Evolutionary conservation across 2,888 invertebrate species (phyloP).

Genomic region (Lymantria dispar): DNA sequence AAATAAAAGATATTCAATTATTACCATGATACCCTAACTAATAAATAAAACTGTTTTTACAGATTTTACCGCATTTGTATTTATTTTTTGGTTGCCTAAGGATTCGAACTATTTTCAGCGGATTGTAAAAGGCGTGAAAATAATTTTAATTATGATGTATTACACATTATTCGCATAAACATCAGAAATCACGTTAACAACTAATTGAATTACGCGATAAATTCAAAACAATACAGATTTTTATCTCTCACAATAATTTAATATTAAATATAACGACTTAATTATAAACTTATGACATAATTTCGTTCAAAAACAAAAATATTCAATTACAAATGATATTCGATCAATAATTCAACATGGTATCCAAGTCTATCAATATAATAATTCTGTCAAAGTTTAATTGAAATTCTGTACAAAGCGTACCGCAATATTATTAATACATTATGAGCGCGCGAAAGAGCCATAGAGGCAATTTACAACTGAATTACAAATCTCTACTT

Average conservation of each 20-base stretch:
- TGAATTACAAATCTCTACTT: slow-evolving; percentile 78
- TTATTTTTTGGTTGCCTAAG: too few species aligned
- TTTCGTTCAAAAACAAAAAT: slow-evolving; percentile 34
- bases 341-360: slow-evolving; percentile 69
- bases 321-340: slow-evolving; percentile 22
- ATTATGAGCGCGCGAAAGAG: slow-evolving; percentile 75
- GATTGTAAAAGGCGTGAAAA: too few species aligned
- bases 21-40: too few species aligned
- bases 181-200: not conserved
- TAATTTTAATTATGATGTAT: too few species aligned
- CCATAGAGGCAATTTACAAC: slow-evolving; percentile 76
- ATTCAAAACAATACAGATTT: slow-evolving; percentile 28
- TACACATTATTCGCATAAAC: too few species aligned
- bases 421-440: slow-evolving; percentile 75
- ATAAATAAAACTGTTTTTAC: too few species aligned
- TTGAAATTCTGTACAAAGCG: slow-evolving; percentile 74
- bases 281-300: slow-evolving; percentile 30
- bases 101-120: too few species aligned
- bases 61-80: too few species aligned
- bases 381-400: slow-evolving; percentile 80
- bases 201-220: not conserved
- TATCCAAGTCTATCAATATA: slow-evolving; percentile 70
- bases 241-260: slow-evolving; percentile 26
- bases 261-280: slow-evolving; percentile 30
- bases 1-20: too few species aligned